Evolutionary conservation across 2,797 vertebrate genomes (phyloP), one percentile per base, ranked within the genome.

Genomic region (Sylvilagus floridanus): DNA sequence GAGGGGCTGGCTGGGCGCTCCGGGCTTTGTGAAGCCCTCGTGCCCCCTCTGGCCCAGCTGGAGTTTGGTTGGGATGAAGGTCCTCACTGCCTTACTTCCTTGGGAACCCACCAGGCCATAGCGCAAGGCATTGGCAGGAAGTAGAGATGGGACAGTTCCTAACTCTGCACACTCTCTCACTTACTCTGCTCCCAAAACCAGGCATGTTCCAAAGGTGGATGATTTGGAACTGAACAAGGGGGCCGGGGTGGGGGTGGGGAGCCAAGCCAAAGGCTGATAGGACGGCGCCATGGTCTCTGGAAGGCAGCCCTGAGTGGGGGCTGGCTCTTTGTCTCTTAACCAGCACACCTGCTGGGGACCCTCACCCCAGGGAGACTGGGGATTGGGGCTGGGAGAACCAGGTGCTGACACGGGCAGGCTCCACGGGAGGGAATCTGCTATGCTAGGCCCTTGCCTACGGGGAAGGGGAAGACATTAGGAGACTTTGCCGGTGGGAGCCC

Each of bases 221-320:
- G 77, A 35, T 78, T 69, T 75, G 22, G 28, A 69, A 4, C 7
- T 14, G 28, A 75, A 77, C 35, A 14, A 19, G 5, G 54, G 17
- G 32, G 12, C 2, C 9, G 30, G 26, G 42, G 42, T 42, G 42
- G 42, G 42, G 42, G 8, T 47, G 42, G 42, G 42, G 8, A 47
- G 42, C 71, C 5, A 42, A 63, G 50, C 37, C 5, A 26, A 75
- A 26, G 28, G 57, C 26, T 17, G 17, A 7, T 17, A 68, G n/a
- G 22, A 73, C 26, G 73, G 65, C 57, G 14, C 30, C 0, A 0
- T 3, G 2, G 68, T 37, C 68, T 81, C 7, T 1, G 11, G 19
- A 65, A 30, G 57, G 16, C 16, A 4, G 28, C 57, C 37, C 30
- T 22, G 28, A 8, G 42, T 47, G 42, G 13, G 32, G 10, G 6